Percentiles rank a stretch among this genome's conserved stretches.
Evolutionary conservation across 2,888 invertebrate genomes (phyloP).

Genomic region (Synanthedon myopaeformis): DNA sequence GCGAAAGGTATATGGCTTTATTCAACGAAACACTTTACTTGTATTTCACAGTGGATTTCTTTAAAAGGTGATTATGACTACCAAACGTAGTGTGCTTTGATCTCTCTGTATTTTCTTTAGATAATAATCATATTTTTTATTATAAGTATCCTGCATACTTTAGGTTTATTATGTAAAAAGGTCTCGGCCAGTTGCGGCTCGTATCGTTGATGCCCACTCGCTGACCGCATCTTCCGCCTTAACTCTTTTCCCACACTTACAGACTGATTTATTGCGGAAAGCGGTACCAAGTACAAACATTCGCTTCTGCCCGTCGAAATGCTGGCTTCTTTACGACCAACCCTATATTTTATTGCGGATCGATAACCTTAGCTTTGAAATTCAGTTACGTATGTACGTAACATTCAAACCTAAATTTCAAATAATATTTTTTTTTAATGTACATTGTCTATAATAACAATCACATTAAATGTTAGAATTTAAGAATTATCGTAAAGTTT

Average conservation of each 20-base stretch:
- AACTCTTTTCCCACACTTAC: constrained; percentile 41
- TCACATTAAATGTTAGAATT: too few relatives aligned
- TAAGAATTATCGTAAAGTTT: too few relatives aligned
- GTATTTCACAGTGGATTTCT: too few relatives aligned
- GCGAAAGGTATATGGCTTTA: too few relatives aligned
- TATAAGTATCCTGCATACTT: background rate
- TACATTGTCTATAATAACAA: too few relatives aligned
- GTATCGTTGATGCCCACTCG: constrained; percentile 38
- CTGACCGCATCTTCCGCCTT: constrained; percentile 37
- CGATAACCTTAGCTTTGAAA: constrained; percentile 37
- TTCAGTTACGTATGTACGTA: constrained; percentile 6
- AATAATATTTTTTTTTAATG: too few relatives aligned
- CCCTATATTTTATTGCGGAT: constrained; percentile 45
- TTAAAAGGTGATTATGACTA: too few relatives aligned
- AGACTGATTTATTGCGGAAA: constrained; percentile 51
- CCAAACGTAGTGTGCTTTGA: too few relatives aligned
- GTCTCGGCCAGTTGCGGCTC: constrained; percentile 7
- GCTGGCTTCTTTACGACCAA: constrained; percentile 46
- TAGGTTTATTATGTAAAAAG: constrained; percentile 1
- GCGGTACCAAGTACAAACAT: constrained; percentile 38
- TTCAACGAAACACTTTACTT: too few relatives aligned
- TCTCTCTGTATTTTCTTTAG: too few relatives aligned
- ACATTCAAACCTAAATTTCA: too few relatives aligned
- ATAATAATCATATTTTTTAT: too few relatives aligned
- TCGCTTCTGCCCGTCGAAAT: constrained; percentile 38